Percentiles rank a stretch among this genome's conserved stretches.
Conservation (phyloP, 2,888 invertebrate species). For the Drosophila subsilvestris region DNA sequence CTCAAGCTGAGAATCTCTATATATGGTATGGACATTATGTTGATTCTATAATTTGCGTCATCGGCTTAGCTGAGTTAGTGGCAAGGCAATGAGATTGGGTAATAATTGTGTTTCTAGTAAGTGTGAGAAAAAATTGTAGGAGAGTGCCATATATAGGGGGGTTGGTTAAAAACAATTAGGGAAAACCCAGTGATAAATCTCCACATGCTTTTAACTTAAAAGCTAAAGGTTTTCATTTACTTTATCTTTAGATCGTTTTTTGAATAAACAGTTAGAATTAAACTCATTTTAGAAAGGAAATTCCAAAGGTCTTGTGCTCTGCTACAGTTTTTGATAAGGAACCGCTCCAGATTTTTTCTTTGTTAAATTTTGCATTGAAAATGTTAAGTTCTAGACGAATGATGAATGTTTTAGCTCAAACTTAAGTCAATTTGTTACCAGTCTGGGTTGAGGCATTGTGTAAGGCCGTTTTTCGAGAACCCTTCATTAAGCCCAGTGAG, state of each 20-base stretch:
- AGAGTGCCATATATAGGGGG: not conserved
- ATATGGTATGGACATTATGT: conserved; percentile 45
- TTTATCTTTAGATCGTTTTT: no score
- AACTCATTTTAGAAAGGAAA: not conserved
- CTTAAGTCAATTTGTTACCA: not conserved
- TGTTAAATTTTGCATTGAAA: no score
- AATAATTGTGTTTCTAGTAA: not conserved
- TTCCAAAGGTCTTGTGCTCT: not conserved
- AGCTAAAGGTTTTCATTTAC: no score
- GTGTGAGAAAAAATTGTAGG: not conserved
- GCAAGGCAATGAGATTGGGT: not conserved
- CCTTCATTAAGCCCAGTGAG: conserved; percentile 28
- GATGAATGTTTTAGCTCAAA: not conserved
- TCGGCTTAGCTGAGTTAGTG: not conserved
- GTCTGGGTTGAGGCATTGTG: conserved; percentile 11
- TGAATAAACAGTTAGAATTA: not conserved
- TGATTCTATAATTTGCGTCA: conserved; percentile 42
- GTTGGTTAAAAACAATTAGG: not conserved
- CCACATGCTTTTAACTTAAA: not conserved
- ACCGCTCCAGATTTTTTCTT: not conserved
- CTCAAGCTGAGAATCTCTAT: conserved; percentile 23
- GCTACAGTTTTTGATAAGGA: no score
- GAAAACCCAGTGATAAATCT: not conserved
- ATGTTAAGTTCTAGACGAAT: no score
- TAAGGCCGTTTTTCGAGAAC: conserved; percentile 25